phyloP scores from a whole-genome alignment of 64 coral and sea anemone genomes.

The Catalaphyllia jardinei region DNA sequence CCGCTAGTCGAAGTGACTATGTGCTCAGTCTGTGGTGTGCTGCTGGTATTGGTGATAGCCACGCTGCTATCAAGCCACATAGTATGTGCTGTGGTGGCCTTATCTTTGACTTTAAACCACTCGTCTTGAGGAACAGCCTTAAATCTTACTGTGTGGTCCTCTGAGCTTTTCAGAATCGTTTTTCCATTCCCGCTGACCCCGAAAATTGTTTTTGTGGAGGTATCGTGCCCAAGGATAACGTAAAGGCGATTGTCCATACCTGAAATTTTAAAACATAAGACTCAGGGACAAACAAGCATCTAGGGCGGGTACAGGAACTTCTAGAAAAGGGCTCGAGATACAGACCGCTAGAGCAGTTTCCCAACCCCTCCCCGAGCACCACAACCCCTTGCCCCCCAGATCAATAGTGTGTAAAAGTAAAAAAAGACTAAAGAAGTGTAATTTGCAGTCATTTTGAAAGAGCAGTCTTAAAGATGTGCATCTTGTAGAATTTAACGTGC shows the following conservation, averaged over 20 bases:
- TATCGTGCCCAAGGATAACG: neutral
- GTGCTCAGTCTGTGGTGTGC: neutral
- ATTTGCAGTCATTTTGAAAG: no score
- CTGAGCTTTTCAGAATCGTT: constrained; percentile 11
- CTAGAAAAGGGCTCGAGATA: no score
- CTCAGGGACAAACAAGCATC: neutral
- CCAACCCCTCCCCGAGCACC: no score
- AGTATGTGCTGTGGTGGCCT: neutral
- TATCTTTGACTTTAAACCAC: neutral
- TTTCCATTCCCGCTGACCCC: constrained; percentile 14
- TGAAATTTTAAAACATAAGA: neutral
- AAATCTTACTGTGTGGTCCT: constrained; percentile 7
- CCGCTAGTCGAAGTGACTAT: neutral
- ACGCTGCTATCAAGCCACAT: neutral
- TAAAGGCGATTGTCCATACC: neutral
- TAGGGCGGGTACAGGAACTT: no score
- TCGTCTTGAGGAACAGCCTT: neutral
- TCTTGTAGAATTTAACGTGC: no score
- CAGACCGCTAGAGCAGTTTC: no score
- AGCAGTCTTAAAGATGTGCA: no score
- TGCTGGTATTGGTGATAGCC: neutral
- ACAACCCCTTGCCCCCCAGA: no score
- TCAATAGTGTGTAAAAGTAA: no score
- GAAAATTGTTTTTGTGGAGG: neutral
- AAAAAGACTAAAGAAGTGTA: no score